Evolutionary conservation across 2,888 invertebrate species (phyloP).

Genomic region (Aphidius colemani): DNA sequence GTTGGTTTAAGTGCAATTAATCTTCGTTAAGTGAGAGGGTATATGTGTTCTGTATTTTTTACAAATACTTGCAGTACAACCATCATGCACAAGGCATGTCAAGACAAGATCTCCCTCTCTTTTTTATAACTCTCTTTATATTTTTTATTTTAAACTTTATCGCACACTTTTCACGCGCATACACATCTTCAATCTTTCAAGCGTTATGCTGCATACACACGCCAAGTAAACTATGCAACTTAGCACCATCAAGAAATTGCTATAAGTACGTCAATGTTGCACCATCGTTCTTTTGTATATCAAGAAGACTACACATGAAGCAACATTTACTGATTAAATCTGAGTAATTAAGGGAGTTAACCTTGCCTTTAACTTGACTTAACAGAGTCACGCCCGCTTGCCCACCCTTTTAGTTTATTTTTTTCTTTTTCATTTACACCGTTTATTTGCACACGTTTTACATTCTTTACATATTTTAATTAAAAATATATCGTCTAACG

Average conservation of each 20-base stretch:
- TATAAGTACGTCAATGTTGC: constrained; percentile 40
- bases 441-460: constrained; percentile 49
- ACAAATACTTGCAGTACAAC: background rate
- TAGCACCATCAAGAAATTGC: constrained; percentile 1
- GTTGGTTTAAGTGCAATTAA: constrained; percentile 58
- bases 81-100: background rate
- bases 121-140: too few species aligned
- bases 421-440: constrained; percentile 43
- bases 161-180: too few species aligned
- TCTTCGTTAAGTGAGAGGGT: constrained; percentile 59
- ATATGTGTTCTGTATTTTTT: constrained; percentile 15
- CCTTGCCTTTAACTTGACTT: constrained; percentile 59
- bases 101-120: too few species aligned
- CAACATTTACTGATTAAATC: constrained; percentile 53
- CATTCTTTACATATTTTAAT: constrained; percentile 39
- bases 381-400: constrained; percentile 60
- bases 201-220: too few species aligned
- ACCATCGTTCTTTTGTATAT: constrained; percentile 41
- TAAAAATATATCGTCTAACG: too few species aligned
- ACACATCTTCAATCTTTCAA: too few species aligned
- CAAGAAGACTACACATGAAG: constrained; percentile 37
- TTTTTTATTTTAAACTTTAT: too few species aligned
- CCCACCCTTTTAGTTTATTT: constrained; percentile 46
- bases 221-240: background rate
- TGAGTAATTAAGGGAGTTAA: constrained; percentile 60